Conservation (phyloP, 2,113 vertebrate species). For the Pyxicephalus adspersus region DNA sequence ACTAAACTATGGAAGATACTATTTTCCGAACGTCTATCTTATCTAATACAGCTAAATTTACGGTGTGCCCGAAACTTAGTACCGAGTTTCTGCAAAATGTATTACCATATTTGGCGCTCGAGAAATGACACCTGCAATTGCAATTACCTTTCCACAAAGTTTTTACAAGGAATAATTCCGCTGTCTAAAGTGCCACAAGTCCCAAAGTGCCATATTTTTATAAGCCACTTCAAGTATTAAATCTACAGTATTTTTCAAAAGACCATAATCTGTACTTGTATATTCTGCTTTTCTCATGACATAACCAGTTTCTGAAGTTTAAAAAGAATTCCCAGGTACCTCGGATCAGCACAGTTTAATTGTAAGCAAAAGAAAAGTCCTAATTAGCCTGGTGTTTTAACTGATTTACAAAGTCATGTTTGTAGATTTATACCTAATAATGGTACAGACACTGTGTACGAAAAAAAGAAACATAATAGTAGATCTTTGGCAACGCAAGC, state of each 20-base stretch:
- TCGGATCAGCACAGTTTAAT: too few species aligned
- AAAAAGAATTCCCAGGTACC: too few species aligned
- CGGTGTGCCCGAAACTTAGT: conserved; percentile 34
- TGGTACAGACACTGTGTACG: too few species aligned
- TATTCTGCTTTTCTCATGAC: too few species aligned
- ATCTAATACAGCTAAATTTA: conserved; percentile 42
- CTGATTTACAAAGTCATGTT: too few species aligned
- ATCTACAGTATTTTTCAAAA: neutral
- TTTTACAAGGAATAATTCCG: conserved; percentile 58
- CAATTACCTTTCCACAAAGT: conserved; percentile 59
- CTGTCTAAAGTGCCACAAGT: conserved; percentile 61
- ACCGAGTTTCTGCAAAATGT: conserved; percentile 61
- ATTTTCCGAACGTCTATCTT: conserved; percentile 39
- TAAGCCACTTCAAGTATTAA: conserved; percentile 62
- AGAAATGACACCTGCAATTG: conserved; percentile 61
- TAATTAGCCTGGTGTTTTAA: too few species aligned
- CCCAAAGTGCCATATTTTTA: conserved; percentile 60
- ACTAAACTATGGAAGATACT: conserved; percentile 9
- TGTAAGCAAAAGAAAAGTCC: too few species aligned
- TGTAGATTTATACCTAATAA: too few species aligned
- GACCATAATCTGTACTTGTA: too few species aligned
- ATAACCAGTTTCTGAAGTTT: too few species aligned
- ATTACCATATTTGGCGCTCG: conserved; percentile 63
- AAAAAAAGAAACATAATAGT: too few species aligned
- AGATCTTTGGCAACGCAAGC: too few species aligned